phyloP scores from a whole-genome alignment of 2,113 vertebrate genomes.

The Atherinomorus stipes region DNA sequence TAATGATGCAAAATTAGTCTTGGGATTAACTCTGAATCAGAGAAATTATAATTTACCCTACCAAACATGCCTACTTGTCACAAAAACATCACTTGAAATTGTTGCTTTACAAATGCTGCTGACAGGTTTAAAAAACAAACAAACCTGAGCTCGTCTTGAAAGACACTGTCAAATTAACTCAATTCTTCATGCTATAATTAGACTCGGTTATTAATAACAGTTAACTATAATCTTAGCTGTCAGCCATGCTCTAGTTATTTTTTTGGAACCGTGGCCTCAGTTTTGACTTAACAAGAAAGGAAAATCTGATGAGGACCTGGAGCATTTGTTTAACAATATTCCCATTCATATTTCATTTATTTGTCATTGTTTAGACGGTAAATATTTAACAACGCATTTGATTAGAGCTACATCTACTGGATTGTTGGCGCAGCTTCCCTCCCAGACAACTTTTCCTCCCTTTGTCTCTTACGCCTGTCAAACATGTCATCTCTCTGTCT shows the following conservation, averaged over 20 bases:
- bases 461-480: conserved; percentile 46
- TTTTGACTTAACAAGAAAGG: conserved; percentile 4
- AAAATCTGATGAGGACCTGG: background rate
- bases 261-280: conserved; percentile 4
- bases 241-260: conserved; percentile 57
- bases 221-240: conserved; percentile 49
- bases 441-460: conserved; percentile 6
- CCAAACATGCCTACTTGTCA: background rate
- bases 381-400: conserved; percentile 28
- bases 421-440: conserved; percentile 14
- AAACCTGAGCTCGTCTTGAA: conserved; percentile 6
- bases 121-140: conserved; percentile 42
- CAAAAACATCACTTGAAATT: background rate
- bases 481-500: conserved; percentile 16
- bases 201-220: conserved; percentile 46
- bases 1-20: background rate
- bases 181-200: conserved; percentile 51
- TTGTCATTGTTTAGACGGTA: conserved; percentile 21
- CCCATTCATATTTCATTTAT: conserved; percentile 17
- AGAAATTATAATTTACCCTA: background rate
- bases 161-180: conserved; percentile 31
- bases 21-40: background rate
- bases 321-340: conserved; percentile 16
- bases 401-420: conserved; percentile 34
- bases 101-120: background rate